Percentiles rank a stretch among this genome's conserved stretches.
Conservation (phyloP, 2,113 vertebrate species). For the Phyllostomus hastatus region DNA sequence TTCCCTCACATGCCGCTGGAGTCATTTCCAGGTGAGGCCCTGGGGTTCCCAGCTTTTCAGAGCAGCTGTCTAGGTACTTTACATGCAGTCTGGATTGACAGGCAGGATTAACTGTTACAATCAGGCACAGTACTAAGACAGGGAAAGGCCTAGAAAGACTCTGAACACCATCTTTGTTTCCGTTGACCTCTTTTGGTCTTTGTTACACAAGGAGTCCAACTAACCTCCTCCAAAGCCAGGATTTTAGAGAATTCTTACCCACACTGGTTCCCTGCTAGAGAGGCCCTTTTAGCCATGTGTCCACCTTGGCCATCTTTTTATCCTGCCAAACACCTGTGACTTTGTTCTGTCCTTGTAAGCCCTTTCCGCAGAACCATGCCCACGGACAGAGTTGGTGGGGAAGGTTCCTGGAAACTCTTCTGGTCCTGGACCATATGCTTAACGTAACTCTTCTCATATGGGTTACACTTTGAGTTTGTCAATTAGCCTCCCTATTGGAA, state of each 20-base stretch:
- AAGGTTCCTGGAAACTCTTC: neutral
- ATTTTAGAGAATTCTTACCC: neutral
- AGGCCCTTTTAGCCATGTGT: neutral
- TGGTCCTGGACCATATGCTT: neutral
- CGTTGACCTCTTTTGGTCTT: neutral
- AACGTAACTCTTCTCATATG: neutral
- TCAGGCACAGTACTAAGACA: neutral
- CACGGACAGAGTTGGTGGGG: neutral
- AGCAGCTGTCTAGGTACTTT: neutral
- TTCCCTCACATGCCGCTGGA: slow-evolving; percentile 78
- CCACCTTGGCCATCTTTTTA: neutral
- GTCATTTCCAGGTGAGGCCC: slow-evolving; percentile 82
- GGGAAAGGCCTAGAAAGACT: neutral
- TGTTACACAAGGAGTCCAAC: neutral
- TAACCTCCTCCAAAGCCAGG: neutral
- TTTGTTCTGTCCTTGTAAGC: neutral
- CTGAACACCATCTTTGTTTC: neutral
- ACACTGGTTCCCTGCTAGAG: neutral
- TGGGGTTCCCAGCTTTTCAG: fast-evolving
- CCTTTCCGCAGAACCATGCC: neutral
- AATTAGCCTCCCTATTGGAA: neutral
- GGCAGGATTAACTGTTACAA: neutral
- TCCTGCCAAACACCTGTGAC: neutral
- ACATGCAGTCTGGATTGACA: neutral
- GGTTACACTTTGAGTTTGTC: neutral